These are phyloP conservation scores for Acronicta leporina DNA, from an alignment of 2,888 invertebrate genomes.

Conservation along the genomic window DNA sequence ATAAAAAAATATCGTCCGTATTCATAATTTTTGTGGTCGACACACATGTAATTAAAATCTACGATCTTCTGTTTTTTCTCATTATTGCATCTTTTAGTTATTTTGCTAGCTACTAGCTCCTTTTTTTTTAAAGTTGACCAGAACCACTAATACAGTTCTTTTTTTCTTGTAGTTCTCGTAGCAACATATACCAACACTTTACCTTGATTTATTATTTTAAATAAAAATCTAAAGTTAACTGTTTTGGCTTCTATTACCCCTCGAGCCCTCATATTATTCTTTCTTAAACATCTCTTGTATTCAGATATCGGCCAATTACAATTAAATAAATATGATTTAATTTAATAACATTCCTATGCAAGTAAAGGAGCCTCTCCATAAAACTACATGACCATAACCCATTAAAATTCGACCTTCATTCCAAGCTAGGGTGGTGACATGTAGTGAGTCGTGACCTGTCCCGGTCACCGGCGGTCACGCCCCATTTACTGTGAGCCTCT, in stretches of 20 bases:
- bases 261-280: too few relatives aligned
- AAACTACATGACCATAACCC: conserved; percentile 26
- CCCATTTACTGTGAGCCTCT: conserved; percentile 76
- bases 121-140: too few relatives aligned
- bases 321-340: too few relatives aligned
- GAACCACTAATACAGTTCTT: too few relatives aligned
- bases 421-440: conserved; percentile 48
- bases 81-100: not conserved
- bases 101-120: too few relatives aligned
- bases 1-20: conserved; percentile 41
- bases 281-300: too few relatives aligned
- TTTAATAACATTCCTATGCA: conserved; percentile 17
- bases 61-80: not conserved
- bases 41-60: not conserved
- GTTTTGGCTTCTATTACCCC: too few relatives aligned
- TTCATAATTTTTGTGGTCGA: conserved; percentile 13
- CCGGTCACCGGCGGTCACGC: conserved; percentile 77
- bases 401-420: conserved; percentile 50
- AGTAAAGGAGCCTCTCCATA: conserved; percentile 12
- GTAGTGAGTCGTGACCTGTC: conserved; percentile 77
- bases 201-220: too few relatives aligned
- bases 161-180: too few relatives aligned
- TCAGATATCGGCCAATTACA: too few relatives aligned
- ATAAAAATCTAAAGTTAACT: too few relatives aligned
- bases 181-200: too few relatives aligned